Evolutionary conservation across 2,888 invertebrate species (phyloP).

Genomic region (Perizoma flavofasciatum): DNA sequence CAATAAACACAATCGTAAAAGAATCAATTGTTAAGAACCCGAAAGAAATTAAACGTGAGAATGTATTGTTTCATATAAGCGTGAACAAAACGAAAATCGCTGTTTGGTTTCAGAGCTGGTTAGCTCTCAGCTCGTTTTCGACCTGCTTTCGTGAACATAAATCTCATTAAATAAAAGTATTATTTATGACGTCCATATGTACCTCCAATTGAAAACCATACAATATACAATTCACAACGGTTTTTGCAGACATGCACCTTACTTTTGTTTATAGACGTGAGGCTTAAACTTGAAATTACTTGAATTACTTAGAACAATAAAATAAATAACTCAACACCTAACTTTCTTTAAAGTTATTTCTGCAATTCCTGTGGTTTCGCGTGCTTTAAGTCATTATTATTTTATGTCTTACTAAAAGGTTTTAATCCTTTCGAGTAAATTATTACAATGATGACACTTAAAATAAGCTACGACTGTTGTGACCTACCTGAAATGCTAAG

Average conservation of each 20-base stretch:
- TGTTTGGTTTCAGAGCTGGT: slow-evolving; percentile 67
- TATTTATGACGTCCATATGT: slow-evolving; percentile 65
- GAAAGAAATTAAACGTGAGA: slow-evolving; percentile 84
- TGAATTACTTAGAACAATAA: slow-evolving; percentile 9
- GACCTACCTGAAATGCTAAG: slow-evolving; percentile 40
- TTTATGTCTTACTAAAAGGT: slow-evolving; percentile 22
- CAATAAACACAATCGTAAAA: slow-evolving; percentile 83
- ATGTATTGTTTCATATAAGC: slow-evolving; percentile 81
- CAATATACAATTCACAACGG: slow-evolving; percentile 48
- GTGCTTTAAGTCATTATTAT: slow-evolving; percentile 22
- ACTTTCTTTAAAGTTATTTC: slow-evolving; percentile 14
- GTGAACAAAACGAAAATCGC: slow-evolving; percentile 77
- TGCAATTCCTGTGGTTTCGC: slow-evolving; percentile 12
- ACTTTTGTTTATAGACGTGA: slow-evolving; percentile 46
- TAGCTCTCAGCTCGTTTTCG: slow-evolving; percentile 81
- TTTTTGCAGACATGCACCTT: slow-evolving; percentile 53
- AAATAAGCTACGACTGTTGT: slow-evolving; percentile 41
- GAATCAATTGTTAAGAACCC: slow-evolving; percentile 77
- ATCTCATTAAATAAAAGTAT: slow-evolving; percentile 76
- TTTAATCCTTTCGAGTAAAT: slow-evolving; percentile 37
- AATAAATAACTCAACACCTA: slow-evolving; percentile 23
- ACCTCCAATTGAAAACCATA: slow-evolving; percentile 64
- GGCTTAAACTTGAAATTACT: slow-evolving; percentile 15
- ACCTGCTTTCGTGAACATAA: slow-evolving; percentile 78
- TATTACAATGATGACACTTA: slow-evolving; percentile 42